Conservation (phyloP, 2,113 vertebrate species). For the Crotalus helleri region DNA sequence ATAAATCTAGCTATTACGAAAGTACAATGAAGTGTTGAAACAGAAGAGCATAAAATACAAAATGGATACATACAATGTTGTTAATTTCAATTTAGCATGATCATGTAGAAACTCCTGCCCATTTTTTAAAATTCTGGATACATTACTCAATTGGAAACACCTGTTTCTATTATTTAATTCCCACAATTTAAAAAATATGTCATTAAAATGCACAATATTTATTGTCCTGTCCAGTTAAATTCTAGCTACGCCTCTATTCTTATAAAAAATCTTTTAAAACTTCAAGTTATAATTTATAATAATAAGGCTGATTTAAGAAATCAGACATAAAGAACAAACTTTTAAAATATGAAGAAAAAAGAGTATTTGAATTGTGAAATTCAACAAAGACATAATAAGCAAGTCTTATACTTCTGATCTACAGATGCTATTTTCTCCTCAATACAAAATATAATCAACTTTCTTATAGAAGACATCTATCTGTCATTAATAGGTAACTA, state of each 20-base stretch:
- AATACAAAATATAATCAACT: background rate
- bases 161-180: background rate
- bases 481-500: too few relatives aligned
- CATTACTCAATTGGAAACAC: background rate
- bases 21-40: background rate
- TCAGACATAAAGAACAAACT: background rate
- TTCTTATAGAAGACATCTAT: background rate
- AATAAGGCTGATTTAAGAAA: background rate
- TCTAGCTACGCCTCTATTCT: background rate
- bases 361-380: background rate
- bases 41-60: background rate
- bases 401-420: background rate
- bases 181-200: background rate
- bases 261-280: background rate
- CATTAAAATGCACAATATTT: background rate
- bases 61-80: background rate
- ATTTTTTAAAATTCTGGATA: background rate
- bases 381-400: background rate
- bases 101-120: background rate
- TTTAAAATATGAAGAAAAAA: background rate
- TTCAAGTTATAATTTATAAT: background rate
- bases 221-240: background rate
- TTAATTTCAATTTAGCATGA: background rate
- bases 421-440: background rate
- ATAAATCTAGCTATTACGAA: background rate